Conservation (phyloP, 2,888 invertebrate genomes). For the Nemoura dubitans region DNA sequence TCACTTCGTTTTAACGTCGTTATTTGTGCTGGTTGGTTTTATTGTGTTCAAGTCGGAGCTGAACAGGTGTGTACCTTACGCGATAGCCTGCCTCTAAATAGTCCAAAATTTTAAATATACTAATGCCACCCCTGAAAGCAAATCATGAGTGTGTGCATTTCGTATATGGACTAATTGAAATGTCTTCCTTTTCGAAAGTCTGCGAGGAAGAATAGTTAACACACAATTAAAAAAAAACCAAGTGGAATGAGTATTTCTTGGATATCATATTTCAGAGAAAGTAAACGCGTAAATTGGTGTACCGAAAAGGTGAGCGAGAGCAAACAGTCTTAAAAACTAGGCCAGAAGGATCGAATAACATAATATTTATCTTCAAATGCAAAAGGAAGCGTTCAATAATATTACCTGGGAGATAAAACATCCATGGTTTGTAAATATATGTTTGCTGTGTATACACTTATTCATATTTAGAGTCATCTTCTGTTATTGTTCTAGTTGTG, state of each 20-base stretch:
- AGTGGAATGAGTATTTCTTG: neutral
- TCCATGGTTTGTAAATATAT: too few relatives aligned
- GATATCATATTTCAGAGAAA: neutral
- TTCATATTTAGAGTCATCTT: too few relatives aligned
- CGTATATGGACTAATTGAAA: neutral
- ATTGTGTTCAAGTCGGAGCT: neutral
- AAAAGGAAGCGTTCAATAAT: neutral
- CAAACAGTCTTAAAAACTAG: neutral
- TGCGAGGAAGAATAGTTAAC: neutral
- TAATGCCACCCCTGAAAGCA: too few relatives aligned
- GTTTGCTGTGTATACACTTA: neutral
- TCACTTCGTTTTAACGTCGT: slow-evolving; percentile 17
- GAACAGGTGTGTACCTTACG: neutral
- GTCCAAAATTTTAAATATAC: neutral
- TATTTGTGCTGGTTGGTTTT: neutral
- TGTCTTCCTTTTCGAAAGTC: neutral
- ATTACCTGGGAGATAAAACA: neutral
- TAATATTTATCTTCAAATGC: neutral
- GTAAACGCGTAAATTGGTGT: slow-evolving; percentile 12
- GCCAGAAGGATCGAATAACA: neutral
- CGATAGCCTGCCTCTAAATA: neutral
- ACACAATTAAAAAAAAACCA: neutral
- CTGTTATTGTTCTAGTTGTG: neutral
- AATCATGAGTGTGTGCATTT: too few relatives aligned
- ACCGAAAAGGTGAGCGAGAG: slow-evolving; percentile 2